Evolutionary conservation across 1,140 invertebrate species (phyloP), one percentile per base, ranked within the genome.

Genomic region (Sinonovacula constricta): DNA sequence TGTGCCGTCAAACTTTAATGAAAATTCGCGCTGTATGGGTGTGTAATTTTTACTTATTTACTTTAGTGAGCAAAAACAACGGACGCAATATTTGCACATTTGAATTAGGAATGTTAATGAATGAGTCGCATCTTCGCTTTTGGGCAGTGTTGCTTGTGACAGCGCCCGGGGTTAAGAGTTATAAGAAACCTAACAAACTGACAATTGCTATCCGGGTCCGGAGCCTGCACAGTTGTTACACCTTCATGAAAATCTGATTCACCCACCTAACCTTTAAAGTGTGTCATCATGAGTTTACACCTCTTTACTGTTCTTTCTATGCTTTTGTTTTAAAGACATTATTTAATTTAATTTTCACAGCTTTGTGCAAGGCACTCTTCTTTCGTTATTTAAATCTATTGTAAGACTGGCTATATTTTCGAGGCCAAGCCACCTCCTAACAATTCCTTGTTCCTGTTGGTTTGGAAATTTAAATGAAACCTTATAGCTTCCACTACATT

Each of bases 401-500:
- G 63, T 66, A 7, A 51, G 45, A 53, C 45, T 66, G 7, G 63
- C 53, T 1, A 66, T 51, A 53, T 53, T 51, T 66, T 66, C 45
- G 1, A 66, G 39, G 30, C 63, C 63, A 30, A 66, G 26, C 63
- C 39, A 66, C 28, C 18, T 49, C n/a, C 45, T 28, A 28, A 51
- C 63, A 45, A 63, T 3, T 2, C 33, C 28, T 24, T 31, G 28
- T 63, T 39, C 59, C 4, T 30, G 59, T 31, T 34, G 3, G 62
- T 65, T 65, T 49, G 62, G 34, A 28, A 10, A 45, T 49, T 65
- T 45, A 28, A 65, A 65, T 65, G 34, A 18, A n/a, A 65, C 62
- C 3, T 26, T 18, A 65, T 45, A 65, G 3, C 7, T 49, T 18
- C 62, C 36, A 24, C 12, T 65, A 10, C 22, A 12, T 26, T 65